These are phyloP conservation scores for Timema cristinae DNA, from an alignment of 2,888 invertebrate species.

Conservation along the genomic window DNA sequence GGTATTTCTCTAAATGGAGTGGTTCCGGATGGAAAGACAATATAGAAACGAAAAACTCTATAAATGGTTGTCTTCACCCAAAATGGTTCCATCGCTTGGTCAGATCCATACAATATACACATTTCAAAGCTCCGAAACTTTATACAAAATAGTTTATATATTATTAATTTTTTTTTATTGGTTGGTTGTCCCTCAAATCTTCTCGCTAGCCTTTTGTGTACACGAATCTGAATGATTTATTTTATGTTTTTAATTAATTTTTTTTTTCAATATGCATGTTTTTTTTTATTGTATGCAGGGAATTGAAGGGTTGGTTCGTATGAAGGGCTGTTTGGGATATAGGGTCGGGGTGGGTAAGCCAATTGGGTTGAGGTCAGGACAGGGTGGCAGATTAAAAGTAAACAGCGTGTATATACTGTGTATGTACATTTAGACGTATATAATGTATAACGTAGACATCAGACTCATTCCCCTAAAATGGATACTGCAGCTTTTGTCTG, in stretches of 20 bases:
- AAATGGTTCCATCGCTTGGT: no score
- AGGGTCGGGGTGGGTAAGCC: slow-evolving; percentile 1
- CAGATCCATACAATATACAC: no score
- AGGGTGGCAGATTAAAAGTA: slow-evolving; percentile 30
- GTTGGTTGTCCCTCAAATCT: slow-evolving; percentile 21
- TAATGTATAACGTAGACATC: not conserved
- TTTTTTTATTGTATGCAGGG: no score
- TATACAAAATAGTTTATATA: no score
- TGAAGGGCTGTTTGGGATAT: not conserved
- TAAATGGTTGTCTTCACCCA: no score
- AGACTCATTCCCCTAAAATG: no score
- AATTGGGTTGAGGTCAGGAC: slow-evolving; percentile 13
- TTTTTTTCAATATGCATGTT: slow-evolving; percentile 19
- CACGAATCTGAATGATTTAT: slow-evolving; percentile 27
- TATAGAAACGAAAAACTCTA: no score
- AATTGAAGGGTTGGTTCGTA: no score
- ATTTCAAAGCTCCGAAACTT: no score
- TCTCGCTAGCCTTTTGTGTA: slow-evolving; percentile 28
- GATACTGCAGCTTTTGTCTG: no score
- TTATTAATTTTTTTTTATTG: slow-evolving; percentile 17
- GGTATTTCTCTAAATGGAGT: no score
- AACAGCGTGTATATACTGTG: slow-evolving; percentile 23
- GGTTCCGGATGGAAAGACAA: no score
- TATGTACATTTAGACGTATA: not conserved
- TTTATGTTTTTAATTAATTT: slow-evolving; percentile 29